These are phyloP conservation scores for Arctia plantaginis DNA, from an alignment of 2,888 invertebrate species.

Conservation along the genomic window DNA sequence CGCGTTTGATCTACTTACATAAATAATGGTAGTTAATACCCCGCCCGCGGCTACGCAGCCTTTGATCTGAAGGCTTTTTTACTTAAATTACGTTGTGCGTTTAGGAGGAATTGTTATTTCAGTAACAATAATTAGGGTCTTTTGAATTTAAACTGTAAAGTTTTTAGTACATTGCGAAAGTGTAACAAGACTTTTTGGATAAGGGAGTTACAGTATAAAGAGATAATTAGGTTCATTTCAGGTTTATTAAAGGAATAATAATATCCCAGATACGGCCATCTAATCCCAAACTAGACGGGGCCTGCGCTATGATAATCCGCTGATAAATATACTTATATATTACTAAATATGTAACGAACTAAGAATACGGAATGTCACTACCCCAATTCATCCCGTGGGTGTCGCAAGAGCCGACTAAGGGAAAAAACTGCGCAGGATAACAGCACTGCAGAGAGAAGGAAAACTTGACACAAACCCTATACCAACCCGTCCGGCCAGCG, in stretches of 20 bases:
- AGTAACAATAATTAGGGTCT: constrained; percentile 29
- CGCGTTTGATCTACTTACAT: constrained; percentile 59
- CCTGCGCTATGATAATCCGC: too few relatives aligned
- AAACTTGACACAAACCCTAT: too few relatives aligned
- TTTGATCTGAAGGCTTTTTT: constrained; percentile 39
- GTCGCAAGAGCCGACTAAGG: too few relatives aligned
- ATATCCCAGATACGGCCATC: background rate
- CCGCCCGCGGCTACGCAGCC: constrained; percentile 36
- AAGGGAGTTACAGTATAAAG: background rate
- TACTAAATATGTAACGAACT: too few relatives aligned
- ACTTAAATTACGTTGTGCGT: constrained; percentile 29
- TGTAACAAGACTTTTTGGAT: constrained; percentile 8
- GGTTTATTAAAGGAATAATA: background rate
- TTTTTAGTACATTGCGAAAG: constrained; percentile 18
- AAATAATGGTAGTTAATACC: constrained; percentile 55
- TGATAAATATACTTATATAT: too few relatives aligned
- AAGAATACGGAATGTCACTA: too few relatives aligned
- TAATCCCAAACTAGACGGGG: too few relatives aligned
- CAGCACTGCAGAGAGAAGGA: too few relatives aligned
- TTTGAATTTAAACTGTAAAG: constrained; percentile 25
- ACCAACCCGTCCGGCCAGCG: too few relatives aligned
- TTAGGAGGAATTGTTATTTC: constrained; percentile 47
- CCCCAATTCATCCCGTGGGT: too few relatives aligned
- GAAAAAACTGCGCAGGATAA: too few relatives aligned
- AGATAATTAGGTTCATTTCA: background rate